Conservation (phyloP, 2,888 invertebrate species). For the Teinopalpus imperialis region DNA sequence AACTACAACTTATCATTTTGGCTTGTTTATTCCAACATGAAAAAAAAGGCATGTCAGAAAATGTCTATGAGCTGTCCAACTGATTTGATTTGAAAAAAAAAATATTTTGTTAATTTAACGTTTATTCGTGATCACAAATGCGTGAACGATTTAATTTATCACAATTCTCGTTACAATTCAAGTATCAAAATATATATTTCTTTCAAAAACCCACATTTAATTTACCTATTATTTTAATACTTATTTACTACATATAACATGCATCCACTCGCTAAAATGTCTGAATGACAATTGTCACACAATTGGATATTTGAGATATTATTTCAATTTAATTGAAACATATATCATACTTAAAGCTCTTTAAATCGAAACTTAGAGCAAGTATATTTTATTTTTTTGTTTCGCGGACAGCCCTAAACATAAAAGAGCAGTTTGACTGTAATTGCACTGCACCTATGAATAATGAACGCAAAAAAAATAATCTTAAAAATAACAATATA, state of each 20-base stretch:
- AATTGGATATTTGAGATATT: neutral
- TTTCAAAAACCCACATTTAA: slow-evolving; percentile 18
- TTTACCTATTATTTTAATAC: slow-evolving; percentile 22
- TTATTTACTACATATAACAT: slow-evolving; percentile 20
- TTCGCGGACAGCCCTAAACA: slow-evolving; percentile 21
- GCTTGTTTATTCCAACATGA: slow-evolving; percentile 6
- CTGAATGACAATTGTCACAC: slow-evolving; percentile 1
- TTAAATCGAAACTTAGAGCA: slow-evolving; percentile 2
- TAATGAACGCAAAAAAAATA: slow-evolving; percentile 27
- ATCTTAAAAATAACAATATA: slow-evolving; percentile 39
- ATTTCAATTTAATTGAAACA: slow-evolving; percentile 25
- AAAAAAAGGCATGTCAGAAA: neutral
- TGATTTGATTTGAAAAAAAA: no score
- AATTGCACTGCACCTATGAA: slow-evolving; percentile 31
- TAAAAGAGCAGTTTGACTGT: slow-evolving; percentile 29
- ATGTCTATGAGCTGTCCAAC: slow-evolving; percentile 32
- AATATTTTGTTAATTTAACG: slow-evolving; percentile 22
- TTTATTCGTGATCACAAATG: slow-evolving; percentile 17
- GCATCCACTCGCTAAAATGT: slow-evolving; percentile 2
- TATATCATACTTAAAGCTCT: slow-evolving; percentile 5
- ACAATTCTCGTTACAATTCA: slow-evolving; percentile 23
- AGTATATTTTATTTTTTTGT: neutral
- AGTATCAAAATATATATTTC: slow-evolving; percentile 27
- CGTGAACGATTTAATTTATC: slow-evolving; percentile 18
- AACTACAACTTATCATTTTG: slow-evolving; percentile 25